phyloP scores from a whole-genome alignment of 2,113 vertebrate species.

The Agelaius phoeniceus region DNA sequence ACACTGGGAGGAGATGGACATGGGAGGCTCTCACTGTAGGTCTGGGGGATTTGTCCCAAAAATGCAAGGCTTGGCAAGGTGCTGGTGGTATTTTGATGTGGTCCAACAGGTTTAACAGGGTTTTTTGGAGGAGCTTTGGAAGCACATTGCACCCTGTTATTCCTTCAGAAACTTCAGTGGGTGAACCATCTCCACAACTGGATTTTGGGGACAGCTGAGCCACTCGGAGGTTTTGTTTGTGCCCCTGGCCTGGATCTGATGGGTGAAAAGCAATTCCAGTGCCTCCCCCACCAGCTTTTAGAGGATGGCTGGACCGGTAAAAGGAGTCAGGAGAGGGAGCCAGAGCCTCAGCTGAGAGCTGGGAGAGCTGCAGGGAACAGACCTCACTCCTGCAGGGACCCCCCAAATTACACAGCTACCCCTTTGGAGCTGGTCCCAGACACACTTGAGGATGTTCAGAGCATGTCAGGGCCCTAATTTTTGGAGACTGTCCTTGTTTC shows the following conservation, averaged over 20 bases:
- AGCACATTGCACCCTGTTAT: rapidly evolving
- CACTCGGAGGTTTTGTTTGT: rapidly evolving
- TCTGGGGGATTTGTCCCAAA: too few species aligned
- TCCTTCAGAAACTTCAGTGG: not conserved
- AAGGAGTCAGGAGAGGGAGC: slow-evolving; percentile 58
- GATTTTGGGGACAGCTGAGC: rapidly evolving
- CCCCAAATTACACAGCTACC: not conserved
- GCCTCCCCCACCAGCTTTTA: not conserved
- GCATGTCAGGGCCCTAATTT: not conserved
- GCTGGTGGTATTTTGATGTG: not conserved
- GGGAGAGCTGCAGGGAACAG: not conserved
- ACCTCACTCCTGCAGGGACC: rapidly evolving
- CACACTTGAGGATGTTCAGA: not conserved
- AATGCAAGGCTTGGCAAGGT: rapidly evolving
- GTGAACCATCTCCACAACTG: rapidly evolving
- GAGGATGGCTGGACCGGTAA: not conserved
- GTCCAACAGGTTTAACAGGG: rapidly evolving
- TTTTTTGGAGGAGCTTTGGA: not conserved
- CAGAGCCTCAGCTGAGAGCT: slow-evolving; percentile 21
- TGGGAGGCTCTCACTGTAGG: rapidly evolving
- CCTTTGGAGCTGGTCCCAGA: not conserved
- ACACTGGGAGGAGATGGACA: not conserved
- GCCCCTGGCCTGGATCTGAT: too few species aligned
- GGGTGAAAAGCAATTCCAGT: rapidly evolving
- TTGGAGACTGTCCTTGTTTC: not conserved